Evolutionary conservation across 23 tunicate genomes (phyloP).

Genomic region (Trididemnum clinides): DNA sequence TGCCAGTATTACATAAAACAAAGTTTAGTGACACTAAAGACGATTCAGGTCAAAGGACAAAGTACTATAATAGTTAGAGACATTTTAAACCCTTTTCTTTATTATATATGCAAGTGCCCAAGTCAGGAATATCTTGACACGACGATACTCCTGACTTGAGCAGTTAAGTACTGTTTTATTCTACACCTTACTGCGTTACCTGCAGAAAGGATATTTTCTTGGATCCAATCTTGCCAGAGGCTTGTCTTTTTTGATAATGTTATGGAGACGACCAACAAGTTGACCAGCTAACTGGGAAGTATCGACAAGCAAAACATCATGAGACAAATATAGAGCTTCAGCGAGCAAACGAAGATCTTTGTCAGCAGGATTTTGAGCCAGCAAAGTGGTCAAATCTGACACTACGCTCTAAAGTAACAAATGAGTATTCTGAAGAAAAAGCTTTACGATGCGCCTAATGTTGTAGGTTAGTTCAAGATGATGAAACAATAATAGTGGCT

Average conservation of each 20-base stretch:
- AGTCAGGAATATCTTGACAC: no score
- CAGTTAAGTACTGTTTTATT: no score
- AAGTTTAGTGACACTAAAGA: no score
- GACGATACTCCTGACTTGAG: no score
- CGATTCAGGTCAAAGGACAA: no score
- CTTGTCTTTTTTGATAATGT: constrained; percentile 75
- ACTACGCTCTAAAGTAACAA: constrained; percentile 61
- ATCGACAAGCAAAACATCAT: constrained; percentile 45
- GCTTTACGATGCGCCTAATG: not conserved
- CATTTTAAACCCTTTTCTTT: no score
- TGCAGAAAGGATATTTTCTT: constrained; percentile 74
- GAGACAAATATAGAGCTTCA: constrained; percentile 64
- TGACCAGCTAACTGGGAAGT: constrained; percentile 75
- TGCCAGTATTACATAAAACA: no score
- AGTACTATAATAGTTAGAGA: no score
- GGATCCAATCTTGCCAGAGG: constrained; percentile 90
- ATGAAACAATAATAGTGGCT: no score
- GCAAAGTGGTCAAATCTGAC: constrained; percentile 20
- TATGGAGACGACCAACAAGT: constrained; percentile 71
- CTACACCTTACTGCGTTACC: no score
- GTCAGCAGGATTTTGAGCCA: constrained; percentile 33
- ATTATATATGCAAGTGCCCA: no score
- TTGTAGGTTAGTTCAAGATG: not conserved
- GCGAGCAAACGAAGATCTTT: constrained; percentile 67
- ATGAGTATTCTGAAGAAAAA: not conserved